Base-by-base conservation (phyloP, 1,140 invertebrate genomes). In the Phthorimaea operculella region DNA sequence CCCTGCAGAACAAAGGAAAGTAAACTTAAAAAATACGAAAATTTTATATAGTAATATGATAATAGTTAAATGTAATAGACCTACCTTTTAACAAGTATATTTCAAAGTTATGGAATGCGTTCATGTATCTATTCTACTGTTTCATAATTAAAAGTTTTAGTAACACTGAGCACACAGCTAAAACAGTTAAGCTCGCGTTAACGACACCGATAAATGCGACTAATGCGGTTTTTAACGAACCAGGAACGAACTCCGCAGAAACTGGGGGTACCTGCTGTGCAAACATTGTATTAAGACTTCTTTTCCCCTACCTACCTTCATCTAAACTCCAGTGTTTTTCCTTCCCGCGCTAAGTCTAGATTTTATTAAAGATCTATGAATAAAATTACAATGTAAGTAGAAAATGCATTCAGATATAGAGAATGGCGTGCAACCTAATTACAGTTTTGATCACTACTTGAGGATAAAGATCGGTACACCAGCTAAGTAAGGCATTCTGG, bases 181-280 rank as follows among this genome's bases (percentile, higher is more conserved):
- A 70, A 74, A 70, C 62, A 55, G 66, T 72, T 70, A 68, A 70
- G 63, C 68, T 65, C 59, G 54, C 66, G 59, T 62, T 73, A 70
- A 72, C 66, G 70, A 66, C 64, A 57, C 53, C 67, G 70, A 70
- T 67, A 72, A 74, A 74, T 60, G 68, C 67, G 70, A 64, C 66
- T 71, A 72, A 72, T 69, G 64, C 63, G 58, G 58, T 69, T 72
- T 69, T 72, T 74, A 72, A 68, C 63, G 65, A 70, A 70, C 62
- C 52, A 52, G 52, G 50, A 58, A 70, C 60, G 54, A 55, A 60
- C 63, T 14, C 44, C 36, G n/a, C 36, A 39, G 36, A 12, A n/a
- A 5, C 1, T 39, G 10, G 8, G 3, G 10, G 10, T 39, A 39
- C 10, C 36, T 39, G 8, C 36, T 5, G 10, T 5, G n/a, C 36